A percentile compares a stretch with the other conserved stretches of the same genome.
phyloP scores from a whole-genome alignment of 2,888 invertebrate genomes.

The Thymelicus lineola region DNA sequence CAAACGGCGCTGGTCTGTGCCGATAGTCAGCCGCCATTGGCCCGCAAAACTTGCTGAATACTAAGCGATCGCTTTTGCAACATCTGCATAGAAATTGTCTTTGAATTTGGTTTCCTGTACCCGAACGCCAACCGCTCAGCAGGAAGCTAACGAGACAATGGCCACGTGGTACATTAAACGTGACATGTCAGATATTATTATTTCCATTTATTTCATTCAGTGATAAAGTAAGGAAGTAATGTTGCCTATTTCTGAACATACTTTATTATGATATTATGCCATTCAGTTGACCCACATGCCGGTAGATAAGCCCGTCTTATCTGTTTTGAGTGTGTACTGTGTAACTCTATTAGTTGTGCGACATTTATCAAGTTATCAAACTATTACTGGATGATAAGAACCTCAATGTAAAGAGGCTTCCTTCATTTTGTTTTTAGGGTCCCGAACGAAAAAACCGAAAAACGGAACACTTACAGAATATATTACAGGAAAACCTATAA shows the following conservation, averaged over 20 bases:
- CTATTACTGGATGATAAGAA: conserved; percentile 55
- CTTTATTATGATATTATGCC: conserved; percentile 54
- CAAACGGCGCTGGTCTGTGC: conserved; percentile 64
- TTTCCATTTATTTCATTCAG: background rate
- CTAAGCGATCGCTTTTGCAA: conserved; percentile 67
- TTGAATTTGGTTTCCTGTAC: conserved; percentile 68
- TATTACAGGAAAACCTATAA: too few species aligned
- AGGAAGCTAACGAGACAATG: conserved; percentile 50
- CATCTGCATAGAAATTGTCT: conserved; percentile 74
- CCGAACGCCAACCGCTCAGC: conserved; percentile 50
- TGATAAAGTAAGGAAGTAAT: conserved; percentile 1
- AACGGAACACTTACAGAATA: too few species aligned
- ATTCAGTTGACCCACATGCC: conserved; percentile 74
- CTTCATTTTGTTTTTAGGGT: background rate
- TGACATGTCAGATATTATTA: conserved; percentile 25
- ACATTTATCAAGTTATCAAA: conserved; percentile 60
- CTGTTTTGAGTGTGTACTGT: conserved; percentile 56
- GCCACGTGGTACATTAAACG: conserved; percentile 26
- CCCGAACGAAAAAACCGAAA: too few species aligned
- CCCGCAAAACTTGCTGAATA: conserved; percentile 74
- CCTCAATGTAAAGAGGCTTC: conserved; percentile 39
- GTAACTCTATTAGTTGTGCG: conserved; percentile 63
- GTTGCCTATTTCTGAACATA: conserved; percentile 16
- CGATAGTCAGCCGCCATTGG: conserved; percentile 68
- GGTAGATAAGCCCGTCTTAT: conserved; percentile 66